Conservation (phyloP, 2,113 vertebrate genomes). For the Psophia crepitans region DNA sequence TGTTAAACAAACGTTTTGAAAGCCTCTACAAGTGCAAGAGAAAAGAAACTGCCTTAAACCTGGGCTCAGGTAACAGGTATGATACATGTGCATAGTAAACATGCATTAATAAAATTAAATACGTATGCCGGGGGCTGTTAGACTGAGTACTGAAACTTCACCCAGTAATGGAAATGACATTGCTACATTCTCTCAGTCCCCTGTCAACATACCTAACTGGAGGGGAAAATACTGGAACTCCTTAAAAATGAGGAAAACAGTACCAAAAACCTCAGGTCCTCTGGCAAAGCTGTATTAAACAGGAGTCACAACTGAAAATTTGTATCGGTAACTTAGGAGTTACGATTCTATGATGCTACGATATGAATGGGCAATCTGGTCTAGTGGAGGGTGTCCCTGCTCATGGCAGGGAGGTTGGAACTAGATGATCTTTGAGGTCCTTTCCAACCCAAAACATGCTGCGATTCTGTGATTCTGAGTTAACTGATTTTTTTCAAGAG, state of each 20-base stretch:
- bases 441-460: too few species aligned
- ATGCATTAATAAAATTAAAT: not conserved
- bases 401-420: too few species aligned
- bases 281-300: not conserved
- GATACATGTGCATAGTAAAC: not conserved
- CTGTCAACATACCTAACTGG: not conserved
- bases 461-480: too few species aligned
- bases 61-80: not conserved
- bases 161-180: not conserved
- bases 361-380: too few species aligned
- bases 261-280: not conserved
- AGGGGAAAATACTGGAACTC: not conserved
- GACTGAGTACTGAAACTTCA: not conserved
- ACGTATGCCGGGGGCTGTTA: not conserved
- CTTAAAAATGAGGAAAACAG: not conserved
- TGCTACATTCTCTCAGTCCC: not conserved
- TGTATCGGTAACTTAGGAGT: not conserved
- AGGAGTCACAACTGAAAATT: not conserved
- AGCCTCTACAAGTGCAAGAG: not conserved
- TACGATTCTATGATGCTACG: too few species aligned
- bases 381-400: too few species aligned
- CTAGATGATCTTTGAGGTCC: too few species aligned
- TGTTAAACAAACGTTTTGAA: not conserved
- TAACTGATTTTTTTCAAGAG: not conserved
- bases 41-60: not conserved